A percentile compares a stretch with the other conserved stretches of the same genome.
These are phyloP conservation scores for Typhlomys cinereus DNA, from an alignment of 2,113 vertebrate species.

Conservation along the genomic window DNA sequence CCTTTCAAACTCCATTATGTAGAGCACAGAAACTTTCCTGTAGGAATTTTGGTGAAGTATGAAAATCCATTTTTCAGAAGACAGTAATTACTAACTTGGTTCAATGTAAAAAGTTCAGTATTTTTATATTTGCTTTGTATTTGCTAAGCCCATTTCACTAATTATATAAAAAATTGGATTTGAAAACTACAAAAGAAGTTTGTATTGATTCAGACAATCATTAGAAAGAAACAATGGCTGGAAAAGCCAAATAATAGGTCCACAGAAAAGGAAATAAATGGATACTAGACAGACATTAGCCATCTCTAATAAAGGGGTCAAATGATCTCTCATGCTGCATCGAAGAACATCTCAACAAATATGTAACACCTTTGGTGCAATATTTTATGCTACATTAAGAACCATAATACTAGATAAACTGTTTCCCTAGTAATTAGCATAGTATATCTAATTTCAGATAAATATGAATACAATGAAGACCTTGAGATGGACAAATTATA, in stretches of 20 bases:
- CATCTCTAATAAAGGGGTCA: background rate
- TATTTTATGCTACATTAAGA: background rate
- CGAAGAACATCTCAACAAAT: background rate
- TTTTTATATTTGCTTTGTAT: background rate
- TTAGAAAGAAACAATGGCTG: background rate
- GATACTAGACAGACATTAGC: background rate
- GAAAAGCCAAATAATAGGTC: background rate
- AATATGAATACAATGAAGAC: background rate
- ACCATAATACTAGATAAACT: background rate
- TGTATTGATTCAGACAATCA: background rate
- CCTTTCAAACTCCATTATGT: background rate
- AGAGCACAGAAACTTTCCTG: background rate
- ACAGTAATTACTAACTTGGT: background rate
- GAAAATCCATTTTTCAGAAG: constrained; percentile 27
- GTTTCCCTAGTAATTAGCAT: background rate
- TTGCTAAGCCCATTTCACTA: background rate
- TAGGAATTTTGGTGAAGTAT: background rate
- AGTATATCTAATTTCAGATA: background rate
- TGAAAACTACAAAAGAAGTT: background rate
- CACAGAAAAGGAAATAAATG: background rate
- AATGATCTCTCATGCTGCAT: background rate
- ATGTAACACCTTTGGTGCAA: background rate
- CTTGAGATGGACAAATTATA: background rate
- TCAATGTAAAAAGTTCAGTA: background rate
- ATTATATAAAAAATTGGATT: background rate